phyloP scores from a whole-genome alignment of 2,113 vertebrate species.

The Eleginops maclovinus region DNA sequence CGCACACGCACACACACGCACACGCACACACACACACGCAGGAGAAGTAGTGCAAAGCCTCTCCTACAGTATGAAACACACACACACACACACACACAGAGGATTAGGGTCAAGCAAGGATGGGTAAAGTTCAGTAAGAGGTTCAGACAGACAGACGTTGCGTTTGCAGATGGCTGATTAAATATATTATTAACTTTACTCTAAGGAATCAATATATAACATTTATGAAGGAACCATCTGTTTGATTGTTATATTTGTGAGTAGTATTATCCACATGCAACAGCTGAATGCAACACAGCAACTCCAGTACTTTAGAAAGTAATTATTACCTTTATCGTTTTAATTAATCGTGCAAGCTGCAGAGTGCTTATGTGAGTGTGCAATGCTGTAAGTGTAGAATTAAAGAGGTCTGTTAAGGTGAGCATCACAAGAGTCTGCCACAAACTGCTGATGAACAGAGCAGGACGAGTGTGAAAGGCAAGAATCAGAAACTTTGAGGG shows the following conservation, averaged over 20 bases:
- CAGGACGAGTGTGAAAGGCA: background rate
- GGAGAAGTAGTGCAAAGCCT: background rate
- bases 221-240: background rate
- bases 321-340: conserved; percentile 22
- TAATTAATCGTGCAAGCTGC: background rate
- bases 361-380: background rate
- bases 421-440: background rate
- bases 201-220: background rate
- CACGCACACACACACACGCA: conserved; percentile 16
- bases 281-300: conserved; percentile 8
- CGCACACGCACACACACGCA: background rate
- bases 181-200: conserved; percentile 24
- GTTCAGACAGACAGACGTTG: no score
- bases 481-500: background rate
- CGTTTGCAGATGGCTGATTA: conserved; percentile 15
- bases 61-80: conserved; percentile 6
- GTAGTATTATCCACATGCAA: conserved; percentile 1
- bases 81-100: conserved; percentile 17
- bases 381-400: background rate
- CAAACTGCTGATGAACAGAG: background rate
- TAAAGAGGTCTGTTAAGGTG: background rate
- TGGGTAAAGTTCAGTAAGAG: conserved; percentile 45
- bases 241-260: background rate
- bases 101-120: conserved; percentile 54
- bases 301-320: background rate